These are phyloP conservation scores for Drusus annulatus DNA, from an alignment of 1,140 invertebrate species.

Conservation along the genomic window DNA sequence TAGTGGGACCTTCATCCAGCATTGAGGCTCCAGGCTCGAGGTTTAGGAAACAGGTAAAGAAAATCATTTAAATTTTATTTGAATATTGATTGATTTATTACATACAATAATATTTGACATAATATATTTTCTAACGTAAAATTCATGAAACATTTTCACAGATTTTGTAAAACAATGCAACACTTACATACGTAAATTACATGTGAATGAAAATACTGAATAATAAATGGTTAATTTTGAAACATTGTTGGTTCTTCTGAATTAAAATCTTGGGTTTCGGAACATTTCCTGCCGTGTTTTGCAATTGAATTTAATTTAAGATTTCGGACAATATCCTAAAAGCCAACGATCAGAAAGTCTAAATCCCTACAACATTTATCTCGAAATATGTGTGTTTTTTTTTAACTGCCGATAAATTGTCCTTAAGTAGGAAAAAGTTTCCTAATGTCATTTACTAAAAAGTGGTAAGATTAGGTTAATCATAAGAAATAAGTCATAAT, in stretches of 20 bases:
- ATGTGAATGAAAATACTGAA: not conserved
- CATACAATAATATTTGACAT: constrained; percentile 36
- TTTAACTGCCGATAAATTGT: too few species aligned
- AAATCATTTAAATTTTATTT: not conserved
- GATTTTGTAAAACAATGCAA: constrained; percentile 50
- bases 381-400: too few species aligned
- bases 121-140: constrained; percentile 40
- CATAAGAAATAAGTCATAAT: too few species aligned
- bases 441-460: too few species aligned
- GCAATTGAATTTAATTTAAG: not conserved
- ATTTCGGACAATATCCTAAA: too few species aligned
- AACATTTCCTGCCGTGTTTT: not conserved
- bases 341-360: too few species aligned
- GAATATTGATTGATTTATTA: constrained; percentile 29
- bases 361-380: too few species aligned
- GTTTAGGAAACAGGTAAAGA: not conserved
- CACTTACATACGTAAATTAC: constrained; percentile 40
- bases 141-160: constrained; percentile 25
- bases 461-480: too few species aligned
- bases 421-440: too few species aligned
- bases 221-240: not conserved
- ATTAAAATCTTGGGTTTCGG: not conserved
- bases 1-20: not conserved
- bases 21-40: too few species aligned
- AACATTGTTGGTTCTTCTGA: not conserved